Base-by-base conservation (phyloP, 1,140 invertebrate genomes). In the Vanessa tameamea region DNA sequence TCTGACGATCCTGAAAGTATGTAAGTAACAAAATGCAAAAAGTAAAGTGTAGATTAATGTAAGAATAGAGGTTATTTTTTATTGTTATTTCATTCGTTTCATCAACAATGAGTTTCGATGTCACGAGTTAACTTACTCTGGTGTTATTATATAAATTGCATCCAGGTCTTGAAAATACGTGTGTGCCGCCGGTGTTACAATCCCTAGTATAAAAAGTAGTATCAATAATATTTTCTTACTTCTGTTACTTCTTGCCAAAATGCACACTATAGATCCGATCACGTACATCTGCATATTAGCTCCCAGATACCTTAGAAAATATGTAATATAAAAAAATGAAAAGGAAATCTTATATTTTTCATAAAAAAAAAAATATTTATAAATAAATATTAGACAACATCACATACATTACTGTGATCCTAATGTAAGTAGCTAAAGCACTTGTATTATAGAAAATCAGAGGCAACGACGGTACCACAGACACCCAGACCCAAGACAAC, bases 201-300 rank as follows among this genome's bases (percentile, higher is more conserved):
- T 47, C 23, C 80, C 80, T n/a, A 77, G 63, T 13, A 81, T 16
- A 11, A 86, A 65, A 20, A 83, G 64, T 11, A 78, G 8, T 9
- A 73, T 57, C 1, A 89, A 43, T 1, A 76, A 63, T 37, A 78
- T 23, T 6, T 37, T 69, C 13, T 72, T 43, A 43, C 75, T 51
- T 20, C 26, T 47, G 43, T 13, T 50, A 50, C 71, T 57, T 67
- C 79, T 53, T 2, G 77, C 70, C 9, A 77, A 66, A 15, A 84
- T 37, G 57, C 75, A 79, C 1, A 78, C 47, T 0, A 83, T 3
- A 43, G 83, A 63, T 2, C 78, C 79, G 1, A 86, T n/a, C 13
- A 78, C 69, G 55, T 76, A 82, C 48, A 87, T 64, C 64, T 89
- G 86, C 69, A 81, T 78, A 15, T 84, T 86, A 2, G 82, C 76